These are phyloP conservation scores for Cephalopholis sonnerati DNA, from an alignment of 2,113 vertebrate genomes.

Conservation along the genomic window DNA sequence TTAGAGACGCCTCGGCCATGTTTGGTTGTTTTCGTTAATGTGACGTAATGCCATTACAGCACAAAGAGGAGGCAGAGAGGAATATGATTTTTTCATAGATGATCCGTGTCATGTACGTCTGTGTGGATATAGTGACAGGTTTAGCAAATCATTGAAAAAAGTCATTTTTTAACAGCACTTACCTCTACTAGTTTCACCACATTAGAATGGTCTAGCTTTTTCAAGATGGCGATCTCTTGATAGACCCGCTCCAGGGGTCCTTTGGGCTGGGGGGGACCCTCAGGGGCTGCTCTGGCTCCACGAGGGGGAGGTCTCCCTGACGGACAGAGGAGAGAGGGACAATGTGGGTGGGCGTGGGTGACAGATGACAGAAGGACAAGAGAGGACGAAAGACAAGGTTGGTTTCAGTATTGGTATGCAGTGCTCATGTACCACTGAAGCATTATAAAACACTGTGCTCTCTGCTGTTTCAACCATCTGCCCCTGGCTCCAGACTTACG, in stretches of 20 bases:
- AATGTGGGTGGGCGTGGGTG: background rate
- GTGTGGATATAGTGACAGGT: too few species aligned
- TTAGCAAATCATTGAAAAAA: too few species aligned
- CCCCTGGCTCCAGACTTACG: conserved; percentile 87
- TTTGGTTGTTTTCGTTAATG: too few species aligned
- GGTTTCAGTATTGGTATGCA: background rate
- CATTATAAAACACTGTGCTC: conserved; percentile 22
- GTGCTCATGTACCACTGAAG: conserved; percentile 25
- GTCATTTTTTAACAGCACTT: conserved; percentile 14
- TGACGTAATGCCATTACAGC: too few species aligned
- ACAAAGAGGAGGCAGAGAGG: too few species aligned
- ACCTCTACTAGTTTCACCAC: conserved; percentile 98
- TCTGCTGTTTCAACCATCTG: conserved; percentile 69
- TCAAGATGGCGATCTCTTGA: conserved; percentile 98
- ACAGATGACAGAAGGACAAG: background rate
- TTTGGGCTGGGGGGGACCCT: conserved; percentile 89
- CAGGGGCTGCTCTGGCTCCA: conserved; percentile 86
- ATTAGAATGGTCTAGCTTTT: conserved; percentile 97
- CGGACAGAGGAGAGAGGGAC: background rate
- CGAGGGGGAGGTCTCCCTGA: conserved; percentile 95
- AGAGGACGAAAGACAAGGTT: background rate
- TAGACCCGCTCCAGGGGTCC: conserved; percentile 97
- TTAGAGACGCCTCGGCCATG: too few species aligned
- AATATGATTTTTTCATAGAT: too few species aligned
- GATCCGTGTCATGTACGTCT: too few species aligned